Percentiles rank a stretch among this genome's conserved stretches.
These are phyloP conservation scores for Pangasius mekongensis DNA, from an alignment of 2,797 vertebrate genomes.

Conservation along the genomic window DNA sequence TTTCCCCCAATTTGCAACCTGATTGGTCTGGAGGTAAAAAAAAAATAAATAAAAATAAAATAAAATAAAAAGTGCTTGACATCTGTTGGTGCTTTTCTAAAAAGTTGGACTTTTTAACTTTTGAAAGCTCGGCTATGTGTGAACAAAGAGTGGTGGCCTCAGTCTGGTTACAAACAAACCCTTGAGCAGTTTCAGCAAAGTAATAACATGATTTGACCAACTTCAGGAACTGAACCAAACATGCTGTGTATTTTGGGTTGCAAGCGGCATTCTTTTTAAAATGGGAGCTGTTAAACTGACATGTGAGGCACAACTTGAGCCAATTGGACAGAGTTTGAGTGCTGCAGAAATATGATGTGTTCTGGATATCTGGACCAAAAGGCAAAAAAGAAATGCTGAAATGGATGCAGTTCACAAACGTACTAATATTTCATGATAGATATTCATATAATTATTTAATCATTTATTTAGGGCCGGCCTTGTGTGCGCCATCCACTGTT, in stretches of 20 bases:
- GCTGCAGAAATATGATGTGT: constrained; percentile 14
- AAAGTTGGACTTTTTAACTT: neutral
- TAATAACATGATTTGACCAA: constrained; percentile 8
- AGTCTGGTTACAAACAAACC: neutral
- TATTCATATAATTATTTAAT: neutral
- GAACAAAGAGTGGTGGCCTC: neutral
- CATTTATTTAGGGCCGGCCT: neutral
- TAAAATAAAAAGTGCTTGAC: neutral
- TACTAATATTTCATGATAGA: neutral
- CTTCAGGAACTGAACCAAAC: neutral
- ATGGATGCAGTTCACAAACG: neutral
- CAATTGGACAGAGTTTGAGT: neutral
- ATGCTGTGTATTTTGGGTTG: constrained; percentile 11
- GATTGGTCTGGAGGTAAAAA: neutral
- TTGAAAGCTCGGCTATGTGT: neutral
- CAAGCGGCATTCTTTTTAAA: neutral
- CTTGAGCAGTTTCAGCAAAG: neutral
- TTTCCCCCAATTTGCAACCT: neutral
- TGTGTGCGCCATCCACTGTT: neutral
- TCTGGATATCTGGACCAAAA: constrained; percentile 10
- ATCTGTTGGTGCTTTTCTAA: neutral
- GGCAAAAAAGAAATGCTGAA: neutral
- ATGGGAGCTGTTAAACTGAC: constrained; percentile 1
- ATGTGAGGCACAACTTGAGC: constrained; percentile 5
- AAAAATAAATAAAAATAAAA: too few relatives aligned